Evolutionary conservation across 2,113 vertebrate genomes (phyloP), one percentile per base, ranked within the genome.

Genomic region (Macrotis lagotis): DNA sequence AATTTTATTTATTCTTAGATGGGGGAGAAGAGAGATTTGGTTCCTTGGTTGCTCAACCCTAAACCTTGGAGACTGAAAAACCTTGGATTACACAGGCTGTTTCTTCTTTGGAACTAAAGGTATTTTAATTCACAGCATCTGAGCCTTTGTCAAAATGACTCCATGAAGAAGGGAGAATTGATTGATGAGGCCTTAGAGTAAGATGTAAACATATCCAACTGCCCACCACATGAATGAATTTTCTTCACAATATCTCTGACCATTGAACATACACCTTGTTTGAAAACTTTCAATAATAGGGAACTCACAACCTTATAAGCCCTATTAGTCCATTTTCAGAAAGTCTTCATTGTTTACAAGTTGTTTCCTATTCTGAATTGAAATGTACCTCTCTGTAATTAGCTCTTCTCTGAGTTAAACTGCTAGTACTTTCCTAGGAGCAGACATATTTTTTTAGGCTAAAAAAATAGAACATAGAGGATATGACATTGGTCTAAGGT

Each of bases 1-100:
- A 89, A 90, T 25, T 90, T 50, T 51, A 51, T 59, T 97, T 95
- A 51, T 50, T 97, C 83, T 91, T 96, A 91, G 74, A 0, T 94
- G 94, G 74, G 50, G 92, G 88, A 92, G 91, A 95, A 89, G 22
- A 48, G 4, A 31, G 88, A 91, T 51, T 95, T 95, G 52, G 50
- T 55, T 89, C 93, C 51, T 93, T 94, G 25, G 94, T 94, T 88
- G 59, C 25, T 31, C 74, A 88, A 66, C 37, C 52, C 55, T 92
- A 96, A 89, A 59, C 9, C 11, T 19, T 25, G 47, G 48, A 89
- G n/a, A 74, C 59, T 93, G 50, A 90, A 97, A 90, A 95, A 52
- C 51, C 91, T 89, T 95, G 90, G n/a, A 59, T 53, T 47, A 93
- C 51, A 26, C 25, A 44, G 52, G 37, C 53, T 4, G 6, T 51